Evolutionary conservation across 2,888 invertebrate species (phyloP), one percentile per base, ranked within the genome.

Genomic region (Pasiphila rectangulata): DNA sequence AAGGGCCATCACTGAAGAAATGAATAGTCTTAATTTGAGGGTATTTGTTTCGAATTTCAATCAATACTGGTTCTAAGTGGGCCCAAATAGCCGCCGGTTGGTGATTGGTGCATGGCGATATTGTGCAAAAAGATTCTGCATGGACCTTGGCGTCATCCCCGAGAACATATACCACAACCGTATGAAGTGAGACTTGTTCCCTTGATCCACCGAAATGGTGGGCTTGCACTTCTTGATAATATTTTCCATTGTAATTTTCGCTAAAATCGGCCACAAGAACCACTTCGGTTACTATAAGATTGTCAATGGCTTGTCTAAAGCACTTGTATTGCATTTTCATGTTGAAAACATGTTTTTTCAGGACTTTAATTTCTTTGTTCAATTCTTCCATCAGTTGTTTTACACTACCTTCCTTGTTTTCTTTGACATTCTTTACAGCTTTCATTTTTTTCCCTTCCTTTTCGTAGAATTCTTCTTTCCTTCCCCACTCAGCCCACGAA

Each of bases 291-390:
- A 4, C 3, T 12, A 23, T 3, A 23, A 36, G 23, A 23, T 36
- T 12, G 7, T 36, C 21, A 2, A 36, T 4, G 1, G 36, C 36
- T 1, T 7, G 9, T 15, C 37, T 30, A 17, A 41, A 45, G 17
- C 15, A 27, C 5, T 19, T 2, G 13, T 16, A 23, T 34, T 48
- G 48, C 1, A 25, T 16, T 38, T 45, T 50, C 3, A 50, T 50
- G 10, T 45, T 45, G 16, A 27, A 45, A 9, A 50, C 10, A 25
- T 50, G 50, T 29, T 41, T 45, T 37, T 45, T 45, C 2, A 50
- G 20, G n/a, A 10, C 3, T 21, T 41, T 41, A 5, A 45, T 1
- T 30, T 45, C 45, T 37, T 15, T 12, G 3, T 50, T 29, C 27
- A 45, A 50, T 4, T n/a, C 9, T 13, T 13, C 10, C 9, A 41